Evolutionary conservation across 2,113 vertebrate species (phyloP).

Genomic region (Monopterus albus): DNA sequence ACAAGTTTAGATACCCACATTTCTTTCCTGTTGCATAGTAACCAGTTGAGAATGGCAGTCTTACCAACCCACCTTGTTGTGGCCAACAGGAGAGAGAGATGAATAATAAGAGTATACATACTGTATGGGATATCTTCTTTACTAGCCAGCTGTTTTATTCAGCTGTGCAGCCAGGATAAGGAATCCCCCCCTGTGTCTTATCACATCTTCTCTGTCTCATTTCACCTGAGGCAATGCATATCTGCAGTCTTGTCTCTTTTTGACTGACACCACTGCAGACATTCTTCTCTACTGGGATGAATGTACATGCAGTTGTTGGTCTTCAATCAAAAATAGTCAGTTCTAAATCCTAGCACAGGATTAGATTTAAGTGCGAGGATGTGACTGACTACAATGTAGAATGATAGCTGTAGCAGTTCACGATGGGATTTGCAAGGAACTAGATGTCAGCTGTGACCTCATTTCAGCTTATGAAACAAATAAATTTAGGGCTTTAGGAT

Average conservation of each 20-base stretch:
- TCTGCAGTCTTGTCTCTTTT: constrained; percentile 56
- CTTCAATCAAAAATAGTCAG: background rate
- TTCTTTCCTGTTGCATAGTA: constrained; percentile 59
- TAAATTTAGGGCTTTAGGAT: background rate
- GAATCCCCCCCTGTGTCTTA: constrained; percentile 69
- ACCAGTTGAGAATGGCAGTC: constrained; percentile 46
- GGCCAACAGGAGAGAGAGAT: constrained; percentile 53
- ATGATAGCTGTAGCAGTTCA: background rate
- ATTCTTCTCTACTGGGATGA: constrained; percentile 24
- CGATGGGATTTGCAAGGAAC: background rate
- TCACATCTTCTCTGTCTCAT: constrained; percentile 69
- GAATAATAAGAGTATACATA: constrained; percentile 60
- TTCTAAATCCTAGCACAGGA: constrained; percentile 22
- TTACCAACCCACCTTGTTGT: constrained; percentile 53
- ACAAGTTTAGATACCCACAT: constrained; percentile 63
- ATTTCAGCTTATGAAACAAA: background rate
- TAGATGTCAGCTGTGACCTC: background rate
- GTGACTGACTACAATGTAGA: background rate
- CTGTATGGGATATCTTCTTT: constrained; percentile 62
- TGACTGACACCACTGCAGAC: constrained; percentile 25
- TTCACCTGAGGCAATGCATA: constrained; percentile 68
- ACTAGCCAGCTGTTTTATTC: constrained; percentile 75
- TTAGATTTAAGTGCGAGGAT: background rate
- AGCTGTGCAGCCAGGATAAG: constrained; percentile 66
- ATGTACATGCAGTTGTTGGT: background rate